These are phyloP conservation scores for Setophaga kirtlandii DNA, from an alignment of 2,113 vertebrate genomes.

Conservation along the genomic window DNA sequence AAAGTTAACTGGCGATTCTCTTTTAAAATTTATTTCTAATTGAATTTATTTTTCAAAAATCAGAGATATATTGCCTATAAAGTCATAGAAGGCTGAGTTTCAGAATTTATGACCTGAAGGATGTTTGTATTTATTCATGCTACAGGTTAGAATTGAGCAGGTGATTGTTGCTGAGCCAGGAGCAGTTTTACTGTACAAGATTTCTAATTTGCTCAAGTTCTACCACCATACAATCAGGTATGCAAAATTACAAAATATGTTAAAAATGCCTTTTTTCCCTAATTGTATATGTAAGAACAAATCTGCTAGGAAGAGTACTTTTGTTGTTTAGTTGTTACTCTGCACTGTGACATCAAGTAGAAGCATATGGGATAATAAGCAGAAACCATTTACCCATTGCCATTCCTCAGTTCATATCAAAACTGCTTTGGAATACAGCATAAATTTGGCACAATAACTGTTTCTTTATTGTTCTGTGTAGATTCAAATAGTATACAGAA, in stretches of 20 bases:
- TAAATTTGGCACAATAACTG: not conserved
- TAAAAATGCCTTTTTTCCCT: not conserved
- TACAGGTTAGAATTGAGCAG: constrained; percentile 96
- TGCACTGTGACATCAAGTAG: not conserved
- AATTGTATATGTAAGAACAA: not conserved
- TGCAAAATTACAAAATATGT: not conserved
- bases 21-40: not conserved
- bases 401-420: not conserved
- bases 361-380: not conserved
- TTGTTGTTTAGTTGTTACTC: not conserved
- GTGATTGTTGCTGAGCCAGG: constrained; percentile 96
- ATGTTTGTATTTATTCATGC: constrained; percentile 13
- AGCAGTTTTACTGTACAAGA: constrained; percentile 94
- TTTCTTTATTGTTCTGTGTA: not conserved
- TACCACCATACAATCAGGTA: constrained; percentile 98
- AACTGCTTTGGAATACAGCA: not conserved
- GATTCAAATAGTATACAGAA: not conserved
- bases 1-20: not conserved
- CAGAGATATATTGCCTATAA: not conserved
- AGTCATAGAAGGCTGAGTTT: not conserved
- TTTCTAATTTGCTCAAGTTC: constrained; percentile 98
- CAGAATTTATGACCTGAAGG: not conserved
- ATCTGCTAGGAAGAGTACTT: not conserved
- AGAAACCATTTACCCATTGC: not conserved
- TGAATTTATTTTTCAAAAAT: not conserved